These are phyloP conservation scores for Moxostoma hubbsi DNA, from an alignment of 2,797 vertebrate genomes.

Conservation along the genomic window DNA sequence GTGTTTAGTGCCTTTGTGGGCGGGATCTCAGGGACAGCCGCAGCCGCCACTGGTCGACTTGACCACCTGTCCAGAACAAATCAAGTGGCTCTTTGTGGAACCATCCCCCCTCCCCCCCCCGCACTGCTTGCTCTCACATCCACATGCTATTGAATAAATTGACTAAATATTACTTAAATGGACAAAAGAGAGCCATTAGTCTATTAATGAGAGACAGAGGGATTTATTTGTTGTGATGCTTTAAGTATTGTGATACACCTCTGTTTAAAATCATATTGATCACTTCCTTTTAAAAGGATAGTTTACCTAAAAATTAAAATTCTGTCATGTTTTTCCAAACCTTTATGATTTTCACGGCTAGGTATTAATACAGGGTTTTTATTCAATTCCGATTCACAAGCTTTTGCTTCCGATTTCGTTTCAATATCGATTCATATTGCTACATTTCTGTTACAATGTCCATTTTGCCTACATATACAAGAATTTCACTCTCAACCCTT, in stretches of 20 bases:
- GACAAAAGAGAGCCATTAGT: conserved; percentile 13
- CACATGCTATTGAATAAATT: conserved; percentile 57
- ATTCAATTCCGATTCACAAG: too few species aligned
- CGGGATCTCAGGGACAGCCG: conserved; percentile 69
- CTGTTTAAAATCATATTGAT: neutral
- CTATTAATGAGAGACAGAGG: conserved; percentile 8
- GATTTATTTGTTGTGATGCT: conserved; percentile 2
- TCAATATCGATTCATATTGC: too few species aligned
- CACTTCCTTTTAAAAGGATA: neutral
- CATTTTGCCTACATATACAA: too few species aligned
- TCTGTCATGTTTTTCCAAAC: too few species aligned
- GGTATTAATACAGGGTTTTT: too few species aligned
- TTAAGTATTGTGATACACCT: neutral
- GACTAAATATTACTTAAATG: conserved; percentile 59
- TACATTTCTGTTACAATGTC: too few species aligned
- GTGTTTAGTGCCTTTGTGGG: conserved; percentile 79
- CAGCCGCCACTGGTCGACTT: conserved; percentile 60
- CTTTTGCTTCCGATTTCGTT: too few species aligned
- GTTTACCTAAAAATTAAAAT: too few species aligned
- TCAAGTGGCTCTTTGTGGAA: conserved; percentile 62
- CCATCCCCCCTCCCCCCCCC: neutral
- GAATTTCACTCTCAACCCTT: too few species aligned
- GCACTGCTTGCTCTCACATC: conserved; percentile 22
- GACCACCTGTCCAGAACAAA: conserved; percentile 87
- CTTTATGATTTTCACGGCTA: too few species aligned